phyloP scores from a whole-genome alignment of 1,140 invertebrate genomes.

The Drosophila seguyi region DNA sequence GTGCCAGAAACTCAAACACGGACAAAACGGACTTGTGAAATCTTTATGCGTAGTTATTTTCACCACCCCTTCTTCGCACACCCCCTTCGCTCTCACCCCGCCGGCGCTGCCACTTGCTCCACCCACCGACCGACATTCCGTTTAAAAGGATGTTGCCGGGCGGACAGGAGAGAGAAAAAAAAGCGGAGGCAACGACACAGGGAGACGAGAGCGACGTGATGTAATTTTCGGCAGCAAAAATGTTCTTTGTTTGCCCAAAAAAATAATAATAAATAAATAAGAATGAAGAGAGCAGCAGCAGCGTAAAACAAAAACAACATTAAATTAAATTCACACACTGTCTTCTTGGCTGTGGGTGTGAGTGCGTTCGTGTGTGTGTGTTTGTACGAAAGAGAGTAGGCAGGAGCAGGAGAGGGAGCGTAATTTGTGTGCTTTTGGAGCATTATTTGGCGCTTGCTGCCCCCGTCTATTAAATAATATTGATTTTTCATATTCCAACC shows the following conservation, averaged over 20 bases:
- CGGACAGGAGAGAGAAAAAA: constrained; percentile 6
- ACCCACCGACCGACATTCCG: constrained; percentile 54
- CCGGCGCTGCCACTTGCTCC: constrained; percentile 31
- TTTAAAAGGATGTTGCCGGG: constrained; percentile 54
- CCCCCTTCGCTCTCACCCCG: constrained; percentile 2
- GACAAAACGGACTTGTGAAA: constrained; percentile 7
- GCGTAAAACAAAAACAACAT: constrained; percentile 73
- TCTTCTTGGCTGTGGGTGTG: background rate
- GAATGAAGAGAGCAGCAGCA: constrained; percentile 69
- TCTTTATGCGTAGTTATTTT: constrained; percentile 58
- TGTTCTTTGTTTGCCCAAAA: constrained; percentile 73
- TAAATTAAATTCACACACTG: constrained; percentile 66
- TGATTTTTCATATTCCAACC: constrained; percentile 80
- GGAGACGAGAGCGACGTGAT: constrained; percentile 55
- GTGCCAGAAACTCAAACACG: constrained; percentile 12
- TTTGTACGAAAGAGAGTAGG: constrained; percentile 30
- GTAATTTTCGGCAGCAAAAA: constrained; percentile 66
- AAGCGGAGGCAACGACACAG: constrained; percentile 10
- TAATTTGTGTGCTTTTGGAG: constrained; percentile 53
- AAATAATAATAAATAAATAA: constrained; percentile 71
- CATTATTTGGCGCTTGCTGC: constrained; percentile 65
- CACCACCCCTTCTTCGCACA: constrained; percentile 11
- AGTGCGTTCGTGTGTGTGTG: constrained; percentile 12
- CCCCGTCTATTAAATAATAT: constrained; percentile 80
- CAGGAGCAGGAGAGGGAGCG: constrained; percentile 23